Evolutionary conservation across 2,888 invertebrate genomes (phyloP).

Genomic region (Linyphia triangularis): DNA sequence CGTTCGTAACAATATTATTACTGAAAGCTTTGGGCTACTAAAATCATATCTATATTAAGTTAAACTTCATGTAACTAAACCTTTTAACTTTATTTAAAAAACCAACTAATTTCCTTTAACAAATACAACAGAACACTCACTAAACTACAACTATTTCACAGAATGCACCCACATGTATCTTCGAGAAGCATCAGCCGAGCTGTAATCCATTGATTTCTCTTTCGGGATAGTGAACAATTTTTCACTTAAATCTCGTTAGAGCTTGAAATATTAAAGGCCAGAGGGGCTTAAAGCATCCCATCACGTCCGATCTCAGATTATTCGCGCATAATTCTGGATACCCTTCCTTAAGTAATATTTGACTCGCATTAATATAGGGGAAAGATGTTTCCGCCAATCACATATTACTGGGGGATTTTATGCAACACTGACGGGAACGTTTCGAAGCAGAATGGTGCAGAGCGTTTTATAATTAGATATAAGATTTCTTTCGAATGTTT

Average conservation of each 20-base stretch:
- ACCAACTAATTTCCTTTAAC: no score
- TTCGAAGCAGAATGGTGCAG: background rate
- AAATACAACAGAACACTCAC: no score
- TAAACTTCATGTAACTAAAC: no score
- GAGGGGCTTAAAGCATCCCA: background rate
- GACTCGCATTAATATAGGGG: slow-evolving; percentile 25
- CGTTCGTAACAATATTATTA: no score
- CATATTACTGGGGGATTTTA: slow-evolving; percentile 32
- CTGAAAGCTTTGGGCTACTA: no score
- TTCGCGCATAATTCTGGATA: slow-evolving; percentile 1
- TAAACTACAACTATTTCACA: no score
- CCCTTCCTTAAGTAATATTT: slow-evolving; percentile 22
- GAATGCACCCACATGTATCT: background rate
- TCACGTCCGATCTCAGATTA: slow-evolving; percentile 19
- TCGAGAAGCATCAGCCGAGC: background rate
- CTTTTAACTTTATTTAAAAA: no score
- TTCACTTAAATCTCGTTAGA: slow-evolving; percentile 7
- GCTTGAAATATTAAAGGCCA: background rate
- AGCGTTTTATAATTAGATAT: no score
- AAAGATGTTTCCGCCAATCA: slow-evolving; percentile 25
- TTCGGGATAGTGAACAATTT: background rate
- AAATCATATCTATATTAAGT: no score
- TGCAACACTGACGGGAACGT: background rate
- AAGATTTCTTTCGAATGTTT: no score
- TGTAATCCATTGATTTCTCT: background rate